These are phyloP conservation scores for Urocyon cinereoargenteus DNA, from an alignment of 2,797 vertebrate genomes.

Conservation along the genomic window DNA sequence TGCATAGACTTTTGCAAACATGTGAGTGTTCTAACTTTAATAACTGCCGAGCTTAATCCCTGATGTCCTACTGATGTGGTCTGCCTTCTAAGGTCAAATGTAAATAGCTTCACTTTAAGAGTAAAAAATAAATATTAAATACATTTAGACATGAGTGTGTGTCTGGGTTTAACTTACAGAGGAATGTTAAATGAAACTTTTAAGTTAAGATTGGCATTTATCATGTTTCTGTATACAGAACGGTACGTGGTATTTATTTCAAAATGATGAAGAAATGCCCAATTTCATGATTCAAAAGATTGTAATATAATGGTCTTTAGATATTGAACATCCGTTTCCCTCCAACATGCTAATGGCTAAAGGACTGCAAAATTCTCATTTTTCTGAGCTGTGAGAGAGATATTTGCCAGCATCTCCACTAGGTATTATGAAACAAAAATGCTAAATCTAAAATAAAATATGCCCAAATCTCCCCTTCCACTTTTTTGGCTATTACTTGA, in stretches of 20 bases:
- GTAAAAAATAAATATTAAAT: constrained; percentile 84
- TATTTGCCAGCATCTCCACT: neutral
- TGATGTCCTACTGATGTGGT: constrained; percentile 61
- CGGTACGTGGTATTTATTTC: neutral
- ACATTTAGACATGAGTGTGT: constrained; percentile 81
- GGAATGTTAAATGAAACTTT: neutral
- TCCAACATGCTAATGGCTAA: neutral
- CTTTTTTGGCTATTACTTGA: neutral
- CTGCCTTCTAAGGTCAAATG: constrained; percentile 84
- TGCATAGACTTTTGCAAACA: constrained; percentile 77
- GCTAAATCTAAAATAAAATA: constrained; percentile 64
- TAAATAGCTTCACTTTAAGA: constrained; percentile 87
- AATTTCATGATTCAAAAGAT: constrained; percentile 11
- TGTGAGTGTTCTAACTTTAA: constrained; percentile 74
- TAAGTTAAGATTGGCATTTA: constrained; percentile 51
- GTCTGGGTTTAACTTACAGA: neutral
- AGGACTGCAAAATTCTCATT: neutral
- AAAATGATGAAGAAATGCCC: constrained; percentile 1
- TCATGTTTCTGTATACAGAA: neutral
- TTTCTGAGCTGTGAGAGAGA: neutral
- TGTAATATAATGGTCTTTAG: neutral
- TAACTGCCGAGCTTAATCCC: constrained; percentile 84
- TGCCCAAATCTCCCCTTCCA: neutral
- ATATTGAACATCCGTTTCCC: neutral
- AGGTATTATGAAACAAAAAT: constrained; percentile 45